Evolutionary conservation across 2,797 vertebrate genomes (phyloP), one percentile per base, ranked within the genome.

Genomic region (Kryptopterus vitreolus): DNA sequence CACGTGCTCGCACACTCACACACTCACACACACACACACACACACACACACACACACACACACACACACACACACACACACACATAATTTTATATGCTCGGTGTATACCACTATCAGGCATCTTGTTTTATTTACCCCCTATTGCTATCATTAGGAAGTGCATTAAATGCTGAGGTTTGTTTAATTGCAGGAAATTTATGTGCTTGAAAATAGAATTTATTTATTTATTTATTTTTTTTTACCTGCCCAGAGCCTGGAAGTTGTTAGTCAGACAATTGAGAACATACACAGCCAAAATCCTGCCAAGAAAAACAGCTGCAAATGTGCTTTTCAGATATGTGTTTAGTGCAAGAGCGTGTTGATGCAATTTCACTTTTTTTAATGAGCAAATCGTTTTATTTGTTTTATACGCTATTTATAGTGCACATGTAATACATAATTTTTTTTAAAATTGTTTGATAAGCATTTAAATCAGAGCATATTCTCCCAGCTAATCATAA

Each of bases 281-380:
- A 89, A 78, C 84, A 71, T 90, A 91, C 55, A 92, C 90, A 88
- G 84, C 59, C 92, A 84, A 83, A 90, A 92, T 87, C 84, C 92
- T 68, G 70, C 72, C 73, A 76, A 57, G 74, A 86, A 89, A 87
- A 29, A 70, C 79, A 76, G 73, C 50, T 75, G 72, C 38, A 78
- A n/a, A 57, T 65, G 43, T 59, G 85, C 43, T 53, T 72, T 35
- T 62, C 24, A 48, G 3, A 31, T 69, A 43, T 68, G 31, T 79
- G 24, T 80, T 66, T 18, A 48, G 68, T 50, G 18, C 15, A 46
- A 38, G 12, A 57, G 31, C 8, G 29, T 43, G 71, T 43, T 65
- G 31, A 35, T 59, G 18, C 6, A 20, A 69, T 31, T 69, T 43
- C 4, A 59, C 24, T 72, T 48, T 16, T n/a, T 43, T 66, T 13